Evolutionary conservation across 2,888 invertebrate genomes (phyloP).

Genomic region (Dasypogon diadema): DNA sequence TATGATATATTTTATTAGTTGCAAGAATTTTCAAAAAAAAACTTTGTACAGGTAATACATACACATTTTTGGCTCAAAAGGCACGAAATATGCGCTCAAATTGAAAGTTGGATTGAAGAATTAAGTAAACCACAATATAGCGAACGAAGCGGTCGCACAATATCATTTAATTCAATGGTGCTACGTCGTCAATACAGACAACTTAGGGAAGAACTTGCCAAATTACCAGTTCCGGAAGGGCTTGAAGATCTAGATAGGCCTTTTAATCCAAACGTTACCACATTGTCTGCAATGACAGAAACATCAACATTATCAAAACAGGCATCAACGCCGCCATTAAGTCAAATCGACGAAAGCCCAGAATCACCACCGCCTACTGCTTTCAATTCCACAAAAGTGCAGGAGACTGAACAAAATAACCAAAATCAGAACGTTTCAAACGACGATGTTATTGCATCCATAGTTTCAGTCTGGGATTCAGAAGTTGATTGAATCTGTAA

Average conservation of each 20-base stretch:
- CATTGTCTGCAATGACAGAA: slow-evolving; percentile 58
- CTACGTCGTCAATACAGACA: slow-evolving; percentile 83
- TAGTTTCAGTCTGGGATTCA: slow-evolving; percentile 6
- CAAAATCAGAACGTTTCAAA: slow-evolving; percentile 25
- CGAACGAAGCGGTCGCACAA: slow-evolving; percentile 79
- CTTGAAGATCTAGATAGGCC: slow-evolving; percentile 78
- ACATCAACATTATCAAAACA: slow-evolving; percentile 58
- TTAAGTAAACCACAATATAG: slow-evolving; percentile 84
- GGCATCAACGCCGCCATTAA: slow-evolving; percentile 51
- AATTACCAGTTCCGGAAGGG: slow-evolving; percentile 83
- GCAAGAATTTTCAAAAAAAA: not conserved
- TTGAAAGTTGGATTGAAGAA: slow-evolving; percentile 91
- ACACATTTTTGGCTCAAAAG: slow-evolving; percentile 95
- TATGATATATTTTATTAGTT: too few species aligned
- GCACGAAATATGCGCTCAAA: slow-evolving; percentile 88
- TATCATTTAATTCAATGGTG: slow-evolving; percentile 82
- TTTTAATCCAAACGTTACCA: slow-evolving; percentile 64
- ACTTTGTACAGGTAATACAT: slow-evolving; percentile 40
- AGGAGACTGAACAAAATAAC: slow-evolving; percentile 35
- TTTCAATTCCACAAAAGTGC: slow-evolving; percentile 13
- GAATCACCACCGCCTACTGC: slow-evolving; percentile 30
- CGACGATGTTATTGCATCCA: slow-evolving; percentile 7
- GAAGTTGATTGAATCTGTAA: not conserved
- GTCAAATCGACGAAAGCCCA: slow-evolving; percentile 54
- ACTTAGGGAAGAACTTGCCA: slow-evolving; percentile 86